These are phyloP conservation scores for Octopus sinensis DNA, from an alignment of 1,140 invertebrate genomes.

Conservation along the genomic window DNA sequence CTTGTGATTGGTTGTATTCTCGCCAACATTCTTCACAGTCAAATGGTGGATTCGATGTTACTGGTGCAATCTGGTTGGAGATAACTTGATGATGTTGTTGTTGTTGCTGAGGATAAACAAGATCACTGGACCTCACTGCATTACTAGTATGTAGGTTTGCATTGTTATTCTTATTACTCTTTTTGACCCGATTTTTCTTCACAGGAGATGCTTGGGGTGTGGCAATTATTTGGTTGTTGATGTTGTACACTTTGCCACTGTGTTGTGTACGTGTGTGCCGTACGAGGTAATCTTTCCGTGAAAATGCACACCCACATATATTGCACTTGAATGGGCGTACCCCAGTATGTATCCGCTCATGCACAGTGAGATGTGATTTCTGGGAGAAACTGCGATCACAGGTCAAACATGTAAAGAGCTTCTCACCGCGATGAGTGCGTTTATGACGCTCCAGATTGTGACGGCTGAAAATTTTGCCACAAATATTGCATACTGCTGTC, in stretches of 20 bases:
- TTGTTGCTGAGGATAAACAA: too few species aligned
- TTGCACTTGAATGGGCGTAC: slow-evolving; percentile 37
- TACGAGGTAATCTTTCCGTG: slow-evolving; percentile 90
- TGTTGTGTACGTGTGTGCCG: slow-evolving; percentile 66
- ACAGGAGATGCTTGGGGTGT: neutral
- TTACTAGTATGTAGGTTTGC: too few species aligned
- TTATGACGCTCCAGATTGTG: slow-evolving; percentile 27
- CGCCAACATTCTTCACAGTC: neutral
- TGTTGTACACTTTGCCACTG: neutral
- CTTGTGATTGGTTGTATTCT: neutral
- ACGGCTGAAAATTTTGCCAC: neutral
- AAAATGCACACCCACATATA: slow-evolving; percentile 43
- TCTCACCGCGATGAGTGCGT: slow-evolving; percentile 25
- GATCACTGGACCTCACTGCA: too few species aligned
- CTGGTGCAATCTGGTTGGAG: neutral
- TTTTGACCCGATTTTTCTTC: neutral
- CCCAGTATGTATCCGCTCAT: slow-evolving; percentile 32
- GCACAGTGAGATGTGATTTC: slow-evolving; percentile 21
- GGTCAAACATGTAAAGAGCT: slow-evolving; percentile 23
- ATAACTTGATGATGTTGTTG: too few species aligned
- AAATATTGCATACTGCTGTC: neutral
- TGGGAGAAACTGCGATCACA: slow-evolving; percentile 25
- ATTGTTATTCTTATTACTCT: neutral
- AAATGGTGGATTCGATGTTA: neutral
- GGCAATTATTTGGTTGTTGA: neutral